Evolutionary conservation across 2,888 invertebrate genomes (phyloP), one percentile per base, ranked within the genome.

Genomic region (Andrena trimmerana): DNA sequence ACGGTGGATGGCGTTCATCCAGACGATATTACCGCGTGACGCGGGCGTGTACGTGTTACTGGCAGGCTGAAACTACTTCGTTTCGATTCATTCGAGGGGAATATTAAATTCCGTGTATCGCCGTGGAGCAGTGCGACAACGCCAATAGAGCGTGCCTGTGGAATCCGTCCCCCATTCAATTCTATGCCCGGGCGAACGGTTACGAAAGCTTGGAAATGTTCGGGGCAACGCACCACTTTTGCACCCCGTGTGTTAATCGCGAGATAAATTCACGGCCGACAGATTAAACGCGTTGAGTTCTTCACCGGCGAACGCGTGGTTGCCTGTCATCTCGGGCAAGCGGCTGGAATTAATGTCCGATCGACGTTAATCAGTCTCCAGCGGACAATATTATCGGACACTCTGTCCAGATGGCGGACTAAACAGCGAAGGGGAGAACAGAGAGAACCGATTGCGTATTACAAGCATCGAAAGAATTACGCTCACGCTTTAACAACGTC

Each of bases 61-160:
- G 60, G 52, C 78, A 75, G 36, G 59, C 10, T 59, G n/a, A 42
- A 71, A 27, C 66, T 60, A 59, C 74, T 78, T 78, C 74, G 65
- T 75, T 67, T 75, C 68, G 48, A 76, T 69, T 77, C 79, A 69
- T 79, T 65, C 63, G 57, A 59, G 16, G 57, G 50, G 27, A 29
- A 76, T 77, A 79, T 77, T 79, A 79, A 79, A 79, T 69, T 65
- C 63, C 69, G 36, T 27, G 36, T 68, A 48, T 48, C 48, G 69
- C 54, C 20, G 24, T 20, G 68, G 24, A 52, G 31, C 52, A 16
- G 31, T 13, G n/a, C 42, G 29, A 59, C 27, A 59, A 31, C 16
- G 13, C 36, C 33, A 42, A 63, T 36, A n/a, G 63, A 20, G 6
- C 63, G 63, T 42, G 42, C 63, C 50, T 54, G n/a, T 2, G 31